Percentiles rank a stretch among this genome's conserved stretches.
phyloP scores from a whole-genome alignment of 2,888 invertebrate genomes.

The Matsumyia berberina region DNA sequence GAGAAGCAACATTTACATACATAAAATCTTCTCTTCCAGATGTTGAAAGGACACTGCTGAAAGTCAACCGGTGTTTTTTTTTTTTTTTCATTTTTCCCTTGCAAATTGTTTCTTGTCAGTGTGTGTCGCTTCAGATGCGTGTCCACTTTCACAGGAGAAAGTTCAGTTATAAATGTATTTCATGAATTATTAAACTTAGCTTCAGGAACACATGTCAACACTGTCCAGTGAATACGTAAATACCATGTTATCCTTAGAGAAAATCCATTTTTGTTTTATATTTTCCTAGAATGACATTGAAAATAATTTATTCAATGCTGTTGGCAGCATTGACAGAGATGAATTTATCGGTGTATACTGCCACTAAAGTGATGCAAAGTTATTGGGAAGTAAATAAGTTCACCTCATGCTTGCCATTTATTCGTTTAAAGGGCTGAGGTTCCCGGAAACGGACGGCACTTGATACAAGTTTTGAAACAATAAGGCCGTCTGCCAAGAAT shows the following conservation, averaged over 20 bases:
- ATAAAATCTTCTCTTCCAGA: neutral
- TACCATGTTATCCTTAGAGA: neutral
- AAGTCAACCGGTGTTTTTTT: neutral
- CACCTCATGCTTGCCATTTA: no score
- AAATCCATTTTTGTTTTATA: neutral
- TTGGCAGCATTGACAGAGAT: neutral
- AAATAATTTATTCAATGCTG: constrained; percentile 11
- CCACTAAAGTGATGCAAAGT: no score
- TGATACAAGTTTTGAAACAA: no score
- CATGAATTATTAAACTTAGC: constrained; percentile 26
- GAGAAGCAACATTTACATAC: no score
- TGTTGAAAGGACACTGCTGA: neutral
- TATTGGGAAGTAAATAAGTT: no score
- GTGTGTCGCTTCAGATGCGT: neutral
- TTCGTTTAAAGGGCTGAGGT: no score
- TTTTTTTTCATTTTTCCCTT: neutral
- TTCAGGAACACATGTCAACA: constrained; percentile 9
- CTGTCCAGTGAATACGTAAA: constrained; percentile 15
- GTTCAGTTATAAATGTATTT: neutral
- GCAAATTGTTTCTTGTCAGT: neutral
- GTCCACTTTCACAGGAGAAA: neutral
- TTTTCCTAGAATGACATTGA: neutral
- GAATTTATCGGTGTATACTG: neutral
- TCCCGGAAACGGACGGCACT: no score
- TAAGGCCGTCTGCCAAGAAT: no score